Evolutionary conservation across 2,888 invertebrate species (phyloP), one percentile per base, ranked within the genome.

Genomic region (Eilema sororculum): DNA sequence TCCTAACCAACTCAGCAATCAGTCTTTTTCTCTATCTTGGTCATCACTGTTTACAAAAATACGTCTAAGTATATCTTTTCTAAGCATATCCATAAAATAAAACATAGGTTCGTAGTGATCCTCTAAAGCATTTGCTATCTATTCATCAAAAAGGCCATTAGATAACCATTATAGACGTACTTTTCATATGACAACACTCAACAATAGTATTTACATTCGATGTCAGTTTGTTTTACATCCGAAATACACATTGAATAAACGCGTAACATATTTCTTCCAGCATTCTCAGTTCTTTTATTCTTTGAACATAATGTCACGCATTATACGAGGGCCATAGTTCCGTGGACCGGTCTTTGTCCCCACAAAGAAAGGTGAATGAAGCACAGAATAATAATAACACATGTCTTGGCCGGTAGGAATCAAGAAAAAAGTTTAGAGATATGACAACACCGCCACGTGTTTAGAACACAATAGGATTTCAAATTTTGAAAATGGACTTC

Each of bases 141-240:
- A 90, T 91, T 90, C 87, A 90, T 90, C 89, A 91, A 89, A 90
- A 89, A 84, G 79, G 78, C 88, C 90, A 94, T 93, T 93, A 94
- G 90, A 93, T 89, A 87, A 88, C 92, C 90, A 94, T 95, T 94
- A 92, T 88, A 86, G 88, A 89, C 87, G 88, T 92, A 93, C 92
- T 91, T 90, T 89, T 91, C 88, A 89, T 87, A 90, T 92, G 93
- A 92, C 92, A 93, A 90, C 93, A 88, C 88, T 86, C 87, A 87
- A 95, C 94, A 95, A 95, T 93, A 92, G 91, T 95, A 94, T 95
- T 95, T 95, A 95, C 93, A 94, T 94, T 94, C 91, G 90, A 92
- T 92, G 95, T 94, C 94, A 95, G 95, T 94, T 94, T 95, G 94
- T 95, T 95, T 94, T 94, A 94, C 93, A 93, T 92, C 91, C 91